Evolutionary conservation across 1,140 invertebrate species (phyloP).

Genomic region (Achatina immaculata): DNA sequence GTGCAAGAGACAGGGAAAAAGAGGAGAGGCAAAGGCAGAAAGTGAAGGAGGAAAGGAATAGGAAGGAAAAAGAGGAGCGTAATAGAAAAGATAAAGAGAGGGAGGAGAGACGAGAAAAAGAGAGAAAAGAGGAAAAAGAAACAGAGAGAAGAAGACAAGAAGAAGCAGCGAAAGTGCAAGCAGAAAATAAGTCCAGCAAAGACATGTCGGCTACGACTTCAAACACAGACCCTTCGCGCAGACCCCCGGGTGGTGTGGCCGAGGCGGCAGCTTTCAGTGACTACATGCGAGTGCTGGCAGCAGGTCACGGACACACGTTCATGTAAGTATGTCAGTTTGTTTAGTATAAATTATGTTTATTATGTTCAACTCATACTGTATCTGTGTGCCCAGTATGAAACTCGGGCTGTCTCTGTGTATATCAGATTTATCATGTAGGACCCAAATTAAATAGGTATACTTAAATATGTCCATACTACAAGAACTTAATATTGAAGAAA

Average conservation of each 20-base stretch:
- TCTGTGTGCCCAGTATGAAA: too few relatives aligned
- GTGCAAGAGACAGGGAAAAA: not conserved
- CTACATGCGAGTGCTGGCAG: constrained; percentile 53
- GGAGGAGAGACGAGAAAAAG: constrained; percentile 31
- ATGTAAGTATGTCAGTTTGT: constrained; percentile 45
- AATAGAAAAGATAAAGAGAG: constrained; percentile 10
- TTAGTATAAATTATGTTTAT: too few relatives aligned
- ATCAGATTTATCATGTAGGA: too few relatives aligned
- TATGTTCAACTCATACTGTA: too few relatives aligned
- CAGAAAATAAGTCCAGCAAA: not conserved
- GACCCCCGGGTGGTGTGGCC: constrained; percentile 6
- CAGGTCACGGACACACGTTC: constrained; percentile 43
- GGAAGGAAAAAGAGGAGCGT: constrained; percentile 11
- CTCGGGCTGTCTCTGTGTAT: too few relatives aligned
- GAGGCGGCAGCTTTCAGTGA: constrained; percentile 49
- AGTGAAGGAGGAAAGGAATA: constrained; percentile 17
- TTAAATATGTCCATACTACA: too few relatives aligned
- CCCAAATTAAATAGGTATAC: too few relatives aligned
- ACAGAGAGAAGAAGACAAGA: constrained; percentile 25
- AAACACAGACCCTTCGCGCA: not conserved
- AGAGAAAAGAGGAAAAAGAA: constrained; percentile 32
- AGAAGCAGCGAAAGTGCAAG: constrained; percentile 17
- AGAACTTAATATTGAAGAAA: too few relatives aligned
- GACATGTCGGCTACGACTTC: not conserved
- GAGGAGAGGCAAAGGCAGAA: constrained; percentile 12